A percentile compares a stretch with the other conserved stretches of the same genome.
Evolutionary conservation across 2,113 vertebrate genomes (phyloP).

Genomic region (Telmatochromis sp.): DNA sequence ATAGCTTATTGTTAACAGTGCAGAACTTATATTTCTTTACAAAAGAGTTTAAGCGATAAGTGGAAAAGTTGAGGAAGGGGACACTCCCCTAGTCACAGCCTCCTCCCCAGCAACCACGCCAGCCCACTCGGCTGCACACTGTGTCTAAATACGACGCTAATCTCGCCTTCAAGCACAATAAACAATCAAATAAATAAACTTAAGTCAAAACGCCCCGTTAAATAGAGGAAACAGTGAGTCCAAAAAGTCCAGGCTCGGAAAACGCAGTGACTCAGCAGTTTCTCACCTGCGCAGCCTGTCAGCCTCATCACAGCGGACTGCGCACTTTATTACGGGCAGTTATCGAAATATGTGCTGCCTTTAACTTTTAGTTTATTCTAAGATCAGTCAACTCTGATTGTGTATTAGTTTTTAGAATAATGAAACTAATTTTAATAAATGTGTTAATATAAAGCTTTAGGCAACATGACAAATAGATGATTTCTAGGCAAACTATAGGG

Average conservation of each 20-base stretch:
- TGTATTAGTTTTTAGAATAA: not conserved
- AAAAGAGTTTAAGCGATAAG: not conserved
- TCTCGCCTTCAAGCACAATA: not conserved
- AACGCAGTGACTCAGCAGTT: not conserved
- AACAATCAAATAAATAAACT: not conserved
- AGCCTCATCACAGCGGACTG: not conserved
- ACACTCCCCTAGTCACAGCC: slow-evolving; percentile 46
- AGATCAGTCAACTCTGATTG: rapidly evolving
- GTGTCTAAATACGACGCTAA: not conserved
- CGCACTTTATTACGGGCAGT: not conserved
- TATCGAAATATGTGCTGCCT: not conserved
- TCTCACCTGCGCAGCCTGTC: not conserved
- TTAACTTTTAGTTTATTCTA: rapidly evolving
- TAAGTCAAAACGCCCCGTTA: not conserved
- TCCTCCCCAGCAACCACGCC: slow-evolving; percentile 32
- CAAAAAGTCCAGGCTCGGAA: not conserved
- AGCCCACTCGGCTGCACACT: not conserved
- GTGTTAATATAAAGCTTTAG: not conserved
- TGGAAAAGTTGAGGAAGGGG: slow-evolving; percentile 8
- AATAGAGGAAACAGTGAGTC: not conserved
- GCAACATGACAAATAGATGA: no score
- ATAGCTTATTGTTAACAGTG: not conserved
- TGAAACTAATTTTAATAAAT: rapidly evolving
- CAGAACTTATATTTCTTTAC: not conserved
- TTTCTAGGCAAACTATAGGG: rapidly evolving